Percentiles rank a stretch among this genome's conserved stretches.
Conservation (phyloP, 2,113 vertebrate genomes). For the Athene cunicularia region DNA sequence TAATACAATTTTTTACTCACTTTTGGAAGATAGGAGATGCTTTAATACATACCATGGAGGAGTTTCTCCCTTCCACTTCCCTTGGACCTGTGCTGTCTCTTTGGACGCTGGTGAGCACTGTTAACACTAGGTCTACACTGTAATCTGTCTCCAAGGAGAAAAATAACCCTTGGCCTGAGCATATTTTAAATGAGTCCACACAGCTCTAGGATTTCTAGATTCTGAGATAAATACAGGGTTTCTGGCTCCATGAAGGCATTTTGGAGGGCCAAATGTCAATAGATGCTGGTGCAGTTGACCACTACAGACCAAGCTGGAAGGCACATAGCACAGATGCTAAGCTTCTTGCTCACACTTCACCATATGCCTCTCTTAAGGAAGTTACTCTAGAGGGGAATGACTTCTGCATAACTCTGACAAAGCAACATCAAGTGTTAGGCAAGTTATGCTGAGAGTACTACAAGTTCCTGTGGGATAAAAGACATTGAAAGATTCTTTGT, state of each 20-base stretch:
- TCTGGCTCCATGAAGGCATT: background rate
- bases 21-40: background rate
- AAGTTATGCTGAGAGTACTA: background rate
- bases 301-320: background rate
- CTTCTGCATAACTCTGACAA: background rate
- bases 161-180: background rate
- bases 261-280: background rate
- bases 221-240: background rate
- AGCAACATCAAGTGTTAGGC: background rate
- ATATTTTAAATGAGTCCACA: background rate
- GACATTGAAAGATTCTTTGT: background rate
- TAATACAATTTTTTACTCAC: background rate
- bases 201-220: background rate
- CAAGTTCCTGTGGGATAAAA: background rate
- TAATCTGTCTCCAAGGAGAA: background rate
- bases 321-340: background rate
- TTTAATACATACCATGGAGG: background rate
- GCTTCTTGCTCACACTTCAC: background rate
- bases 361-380: background rate
- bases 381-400: background rate
- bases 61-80: background rate
- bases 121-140: background rate
- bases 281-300: background rate
- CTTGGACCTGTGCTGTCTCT: fast-evolving
- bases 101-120: background rate